Conservation (phyloP, 30 jellyfish, hydroid and myxozoan species). For the Turritopsis rubra region DNA sequence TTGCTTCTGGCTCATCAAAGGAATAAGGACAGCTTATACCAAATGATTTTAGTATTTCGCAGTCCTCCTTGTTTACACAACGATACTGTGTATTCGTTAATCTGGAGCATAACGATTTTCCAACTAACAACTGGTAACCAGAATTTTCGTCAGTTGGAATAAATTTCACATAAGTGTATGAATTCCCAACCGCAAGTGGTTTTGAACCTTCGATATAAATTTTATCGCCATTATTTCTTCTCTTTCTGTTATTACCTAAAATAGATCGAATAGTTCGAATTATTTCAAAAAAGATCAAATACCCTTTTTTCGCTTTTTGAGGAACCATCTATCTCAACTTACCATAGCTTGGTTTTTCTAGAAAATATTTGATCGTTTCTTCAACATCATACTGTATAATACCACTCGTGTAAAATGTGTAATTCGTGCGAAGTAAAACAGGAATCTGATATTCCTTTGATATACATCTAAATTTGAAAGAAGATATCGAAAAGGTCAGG, state of each 20-base stretch:
- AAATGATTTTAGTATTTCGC: conserved; percentile 35
- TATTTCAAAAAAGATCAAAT: conserved; percentile 15
- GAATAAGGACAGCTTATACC: conserved; percentile 50
- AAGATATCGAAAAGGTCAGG: too few species aligned
- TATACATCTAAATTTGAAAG: conserved; percentile 36
- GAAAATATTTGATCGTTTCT: conserved; percentile 30
- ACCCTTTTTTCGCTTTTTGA: not conserved
- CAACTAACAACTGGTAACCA: conserved; percentile 23
- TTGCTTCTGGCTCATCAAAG: not conserved
- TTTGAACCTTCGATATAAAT: conserved; percentile 52
- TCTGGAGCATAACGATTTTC: conserved; percentile 41
- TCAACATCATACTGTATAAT: conserved; percentile 34
- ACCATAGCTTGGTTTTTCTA: conserved; percentile 37
- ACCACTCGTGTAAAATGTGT: conserved; percentile 12
- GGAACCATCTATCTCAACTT: too few species aligned
- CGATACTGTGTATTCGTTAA: conserved; percentile 45
- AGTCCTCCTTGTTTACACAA: conserved; percentile 59
- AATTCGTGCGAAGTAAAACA: conserved; percentile 36
- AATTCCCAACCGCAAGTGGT: conserved; percentile 6
- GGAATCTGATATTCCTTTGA: conserved; percentile 52
- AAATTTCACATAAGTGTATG: conserved; percentile 38
- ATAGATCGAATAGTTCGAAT: conserved; percentile 2
- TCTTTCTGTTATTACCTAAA: not conserved
- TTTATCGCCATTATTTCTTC: not conserved
- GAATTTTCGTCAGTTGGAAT: conserved; percentile 50